phyloP scores from a whole-genome alignment of 2,113 vertebrate genomes.

The Notarius lentiginosus region DNA sequence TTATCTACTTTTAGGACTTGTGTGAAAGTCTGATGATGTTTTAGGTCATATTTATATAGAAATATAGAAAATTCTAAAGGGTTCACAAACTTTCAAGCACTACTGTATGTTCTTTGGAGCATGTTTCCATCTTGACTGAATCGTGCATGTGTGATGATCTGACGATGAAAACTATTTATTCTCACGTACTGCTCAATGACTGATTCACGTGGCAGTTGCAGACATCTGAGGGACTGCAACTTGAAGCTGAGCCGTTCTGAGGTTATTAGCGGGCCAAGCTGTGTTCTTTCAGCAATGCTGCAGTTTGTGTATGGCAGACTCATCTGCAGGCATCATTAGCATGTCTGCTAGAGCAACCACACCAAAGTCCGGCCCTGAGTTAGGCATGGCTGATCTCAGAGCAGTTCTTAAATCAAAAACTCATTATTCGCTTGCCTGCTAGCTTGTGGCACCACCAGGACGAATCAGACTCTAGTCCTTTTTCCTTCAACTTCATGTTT shows the following conservation, averaged over 20 bases:
- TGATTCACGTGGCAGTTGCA: slow-evolving; percentile 37
- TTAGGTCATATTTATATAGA: too few species aligned
- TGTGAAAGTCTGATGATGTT: too few species aligned
- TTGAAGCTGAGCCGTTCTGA: slow-evolving; percentile 21
- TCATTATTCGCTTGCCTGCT: slow-evolving; percentile 46
- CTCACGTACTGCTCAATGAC: background rate
- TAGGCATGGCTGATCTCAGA: slow-evolving; percentile 44
- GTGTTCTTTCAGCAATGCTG: slow-evolving; percentile 45
- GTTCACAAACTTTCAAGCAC: too few species aligned
- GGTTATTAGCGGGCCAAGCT: slow-evolving; percentile 52
- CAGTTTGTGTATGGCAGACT: slow-evolving; percentile 48
- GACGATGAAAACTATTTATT: background rate
- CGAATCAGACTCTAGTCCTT: slow-evolving; percentile 32
- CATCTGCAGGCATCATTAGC: slow-evolving; percentile 56
- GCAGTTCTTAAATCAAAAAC: slow-evolving; percentile 55
- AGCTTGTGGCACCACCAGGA: slow-evolving; percentile 43
- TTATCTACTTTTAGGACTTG: too few species aligned
- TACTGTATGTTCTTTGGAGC: background rate
- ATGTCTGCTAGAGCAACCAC: slow-evolving; percentile 56
- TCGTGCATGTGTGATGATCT: background rate
- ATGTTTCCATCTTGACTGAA: background rate
- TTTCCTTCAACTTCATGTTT: slow-evolving; percentile 37
- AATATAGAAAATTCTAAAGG: too few species aligned
- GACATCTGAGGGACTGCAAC: slow-evolving; percentile 14
- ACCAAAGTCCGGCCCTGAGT: slow-evolving; percentile 48